Evolutionary conservation across 2,888 invertebrate species (phyloP).

Genomic region (Calameuta pallipes): DNA sequence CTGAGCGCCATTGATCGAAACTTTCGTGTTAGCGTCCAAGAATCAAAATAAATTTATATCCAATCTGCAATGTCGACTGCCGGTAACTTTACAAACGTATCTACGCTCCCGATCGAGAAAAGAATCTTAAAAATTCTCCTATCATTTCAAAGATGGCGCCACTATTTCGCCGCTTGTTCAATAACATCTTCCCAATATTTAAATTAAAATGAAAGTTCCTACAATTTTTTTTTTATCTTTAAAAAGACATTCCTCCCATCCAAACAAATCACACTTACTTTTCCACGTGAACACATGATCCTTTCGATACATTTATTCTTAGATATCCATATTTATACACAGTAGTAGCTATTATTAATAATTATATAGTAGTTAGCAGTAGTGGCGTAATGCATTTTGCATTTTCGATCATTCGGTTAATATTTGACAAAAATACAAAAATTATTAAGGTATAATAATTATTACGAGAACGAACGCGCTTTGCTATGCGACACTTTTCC

Average conservation of each 20-base stretch:
- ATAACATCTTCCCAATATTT: background rate
- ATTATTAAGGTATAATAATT: constrained; percentile 59
- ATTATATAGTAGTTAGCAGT: constrained; percentile 53
- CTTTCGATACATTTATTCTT: constrained; percentile 59
- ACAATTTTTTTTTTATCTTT: background rate
- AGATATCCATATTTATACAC: constrained; percentile 62
- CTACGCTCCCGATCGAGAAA: background rate
- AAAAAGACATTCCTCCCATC: background rate
- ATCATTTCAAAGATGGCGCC: background rate
- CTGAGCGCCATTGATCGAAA: background rate
- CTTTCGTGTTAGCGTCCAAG: background rate
- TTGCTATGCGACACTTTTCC: constrained; percentile 27
- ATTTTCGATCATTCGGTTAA: constrained; percentile 53
- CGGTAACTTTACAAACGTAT: background rate
- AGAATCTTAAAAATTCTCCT: background rate
- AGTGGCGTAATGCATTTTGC: constrained; percentile 56
- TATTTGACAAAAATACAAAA: constrained; percentile 63
- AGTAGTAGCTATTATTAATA: constrained; percentile 52
- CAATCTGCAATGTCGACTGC: background rate
- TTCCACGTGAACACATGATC: background rate
- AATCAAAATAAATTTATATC: background rate
- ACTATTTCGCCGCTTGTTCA: background rate
- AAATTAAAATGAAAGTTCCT: background rate
- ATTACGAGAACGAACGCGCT: constrained; percentile 51
- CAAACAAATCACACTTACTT: background rate